These are phyloP conservation scores for Gryon sp. DNA, from an alignment of 1,140 invertebrate species.

Conservation along the genomic window DNA sequence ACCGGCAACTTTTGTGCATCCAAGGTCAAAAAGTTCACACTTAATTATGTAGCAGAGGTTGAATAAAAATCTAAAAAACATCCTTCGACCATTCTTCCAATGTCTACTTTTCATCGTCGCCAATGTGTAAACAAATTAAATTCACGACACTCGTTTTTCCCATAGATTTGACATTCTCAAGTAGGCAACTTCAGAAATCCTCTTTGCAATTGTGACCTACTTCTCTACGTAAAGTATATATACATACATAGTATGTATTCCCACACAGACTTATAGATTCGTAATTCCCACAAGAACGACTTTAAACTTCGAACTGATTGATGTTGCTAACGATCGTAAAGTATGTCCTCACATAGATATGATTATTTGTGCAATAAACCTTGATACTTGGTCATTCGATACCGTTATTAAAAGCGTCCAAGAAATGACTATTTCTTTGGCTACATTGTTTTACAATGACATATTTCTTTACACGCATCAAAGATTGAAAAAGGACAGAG, in stretches of 20 bases:
- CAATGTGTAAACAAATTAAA: slow-evolving; percentile 43
- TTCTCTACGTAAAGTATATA: background rate
- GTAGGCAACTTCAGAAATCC: background rate
- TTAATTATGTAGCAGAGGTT: background rate
- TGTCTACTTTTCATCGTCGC: slow-evolving; percentile 16
- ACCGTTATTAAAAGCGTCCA: no score
- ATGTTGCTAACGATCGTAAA: no score
- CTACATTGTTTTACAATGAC: no score
- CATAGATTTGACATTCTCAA: background rate
- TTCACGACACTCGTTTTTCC: slow-evolving; percentile 22
- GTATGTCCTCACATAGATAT: no score
- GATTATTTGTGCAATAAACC: no score
- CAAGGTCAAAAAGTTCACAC: slow-evolving; percentile 31
- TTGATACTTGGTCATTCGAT: no score
- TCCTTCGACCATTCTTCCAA: background rate
- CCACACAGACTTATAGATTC: no score
- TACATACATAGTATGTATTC: no score
- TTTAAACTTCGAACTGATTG: background rate
- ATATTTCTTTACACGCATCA: no score
- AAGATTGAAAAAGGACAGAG: no score
- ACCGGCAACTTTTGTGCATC: no score
- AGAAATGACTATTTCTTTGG: no score
- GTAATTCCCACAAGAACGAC: background rate
- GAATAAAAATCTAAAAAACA: slow-evolving; percentile 20
- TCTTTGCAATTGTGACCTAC: background rate